phyloP scores from a whole-genome alignment of 2,113 vertebrate species.

The Gallinago jamesoni region DNA sequence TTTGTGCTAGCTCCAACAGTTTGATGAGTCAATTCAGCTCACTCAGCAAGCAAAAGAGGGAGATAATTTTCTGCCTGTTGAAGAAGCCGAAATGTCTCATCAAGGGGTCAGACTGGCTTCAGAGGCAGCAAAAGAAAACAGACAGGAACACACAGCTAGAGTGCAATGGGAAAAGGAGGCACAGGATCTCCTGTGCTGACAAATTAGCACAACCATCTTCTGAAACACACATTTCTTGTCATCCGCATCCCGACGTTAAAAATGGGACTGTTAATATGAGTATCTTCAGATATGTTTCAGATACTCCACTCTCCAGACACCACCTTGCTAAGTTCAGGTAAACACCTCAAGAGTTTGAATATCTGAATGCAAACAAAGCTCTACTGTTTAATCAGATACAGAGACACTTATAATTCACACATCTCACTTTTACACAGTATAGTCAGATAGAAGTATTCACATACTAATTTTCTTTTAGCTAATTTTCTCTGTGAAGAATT shows the following conservation, averaged over 20 bases:
- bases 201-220: not conserved
- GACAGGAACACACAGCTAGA: not conserved
- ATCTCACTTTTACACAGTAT: not conserved
- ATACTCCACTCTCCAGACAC: not conserved
- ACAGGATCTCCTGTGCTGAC: not conserved
- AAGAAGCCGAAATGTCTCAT: slow-evolving; percentile 42
- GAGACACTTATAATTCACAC: not conserved
- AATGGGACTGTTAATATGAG: not conserved
- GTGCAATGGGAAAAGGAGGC: not conserved
- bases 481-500: not conserved
- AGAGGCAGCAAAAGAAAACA: not conserved
- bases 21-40: slow-evolving; percentile 65
- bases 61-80: slow-evolving; percentile 49
- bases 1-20: slow-evolving; percentile 59
- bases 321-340: not conserved
- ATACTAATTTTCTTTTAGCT: not conserved
- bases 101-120: slow-evolving; percentile 3
- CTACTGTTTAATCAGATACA: not conserved
- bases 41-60: slow-evolving; percentile 51
- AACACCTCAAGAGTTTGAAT: not conserved
- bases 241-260: not conserved
- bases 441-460: not conserved
- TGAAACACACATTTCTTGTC: not conserved
- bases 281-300: not conserved
- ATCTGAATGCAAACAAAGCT: not conserved